A percentile compares a stretch with the other conserved stretches of the same genome.
phyloP scores from a whole-genome alignment of 2,888 invertebrate genomes.

The Scrobipalpa costella region DNA sequence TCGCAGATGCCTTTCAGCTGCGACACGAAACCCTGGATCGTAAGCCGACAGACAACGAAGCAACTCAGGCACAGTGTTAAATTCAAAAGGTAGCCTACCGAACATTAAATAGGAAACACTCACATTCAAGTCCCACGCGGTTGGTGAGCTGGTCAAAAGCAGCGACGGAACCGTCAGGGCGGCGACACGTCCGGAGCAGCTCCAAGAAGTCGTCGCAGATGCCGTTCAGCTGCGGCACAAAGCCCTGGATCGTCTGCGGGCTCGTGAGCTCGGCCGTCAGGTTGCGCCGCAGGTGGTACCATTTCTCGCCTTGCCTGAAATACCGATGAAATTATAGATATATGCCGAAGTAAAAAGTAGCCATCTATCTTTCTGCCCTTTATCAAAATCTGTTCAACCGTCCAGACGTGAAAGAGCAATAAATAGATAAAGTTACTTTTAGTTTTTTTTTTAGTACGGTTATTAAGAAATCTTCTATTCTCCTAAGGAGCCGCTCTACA shows the following conservation, averaged over 20 bases:
- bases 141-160: conserved; percentile 88
- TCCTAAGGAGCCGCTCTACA: no score
- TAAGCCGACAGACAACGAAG: conserved; percentile 42
- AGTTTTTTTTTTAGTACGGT: no score
- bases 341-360: neutral
- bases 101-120: conserved; percentile 46
- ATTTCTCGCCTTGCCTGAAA: conserved; percentile 87
- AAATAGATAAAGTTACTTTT: no score
- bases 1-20: conserved; percentile 88
- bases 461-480: no score
- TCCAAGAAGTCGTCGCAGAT: conserved; percentile 90
- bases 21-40: conserved; percentile 87
- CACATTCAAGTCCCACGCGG: conserved; percentile 89
- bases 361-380: no score
- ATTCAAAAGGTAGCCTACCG: neutral
- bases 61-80: no score
- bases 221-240: conserved; percentile 86
- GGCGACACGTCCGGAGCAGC: conserved; percentile 81
- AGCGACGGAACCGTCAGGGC: conserved; percentile 71
- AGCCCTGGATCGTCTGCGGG: conserved; percentile 86
- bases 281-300: conserved; percentile 87
- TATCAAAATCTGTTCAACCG: no score
- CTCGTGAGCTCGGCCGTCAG: conserved; percentile 89
- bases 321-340: neutral
- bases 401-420: no score